Percentiles rank a stretch among this genome's conserved stretches.
phyloP scores from a whole-genome alignment of 2,888 invertebrate genomes.

The Rhyacophila evoluta region DNA sequence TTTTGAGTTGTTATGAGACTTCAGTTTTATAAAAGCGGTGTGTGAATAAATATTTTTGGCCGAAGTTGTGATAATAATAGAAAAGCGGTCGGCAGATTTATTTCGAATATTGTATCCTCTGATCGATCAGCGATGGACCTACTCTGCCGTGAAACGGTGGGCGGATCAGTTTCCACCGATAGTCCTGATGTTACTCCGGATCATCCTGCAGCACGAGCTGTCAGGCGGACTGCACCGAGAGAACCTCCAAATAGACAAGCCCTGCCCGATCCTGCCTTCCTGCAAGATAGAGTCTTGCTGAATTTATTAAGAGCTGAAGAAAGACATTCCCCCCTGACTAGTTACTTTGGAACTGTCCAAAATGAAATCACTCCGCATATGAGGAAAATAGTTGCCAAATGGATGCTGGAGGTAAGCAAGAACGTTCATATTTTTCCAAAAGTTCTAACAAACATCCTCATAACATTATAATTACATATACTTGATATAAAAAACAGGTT shows the following conservation, averaged over 20 bases:
- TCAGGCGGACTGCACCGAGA: conserved; percentile 54
- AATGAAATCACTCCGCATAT: conserved; percentile 90
- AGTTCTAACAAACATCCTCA: no score
- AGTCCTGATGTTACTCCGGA: conserved; percentile 42
- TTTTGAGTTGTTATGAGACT: neutral
- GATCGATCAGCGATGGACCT: conserved; percentile 65
- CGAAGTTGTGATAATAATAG: neutral
- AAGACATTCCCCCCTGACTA: conserved; percentile 80
- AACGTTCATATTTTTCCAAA: no score
- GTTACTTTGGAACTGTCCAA: conserved; percentile 88
- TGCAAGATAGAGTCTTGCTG: conserved; percentile 83
- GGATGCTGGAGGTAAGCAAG: conserved; percentile 98
- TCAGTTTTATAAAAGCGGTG: neutral
- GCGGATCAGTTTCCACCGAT: conserved; percentile 53
- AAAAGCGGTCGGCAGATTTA: neutral
- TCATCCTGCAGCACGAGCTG: conserved; percentile 35
- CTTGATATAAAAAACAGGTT: no score
- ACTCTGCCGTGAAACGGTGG: conserved; percentile 72
- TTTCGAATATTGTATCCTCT: neutral
- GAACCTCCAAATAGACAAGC: conserved; percentile 61
- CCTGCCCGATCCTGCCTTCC: conserved; percentile 79
- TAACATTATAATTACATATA: no score
- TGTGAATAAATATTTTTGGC: neutral
- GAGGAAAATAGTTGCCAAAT: conserved; percentile 93
- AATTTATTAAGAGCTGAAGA: conserved; percentile 89